Conservation (phyloP, 2,113 vertebrate genomes). For the Gavia stellata region DNA sequence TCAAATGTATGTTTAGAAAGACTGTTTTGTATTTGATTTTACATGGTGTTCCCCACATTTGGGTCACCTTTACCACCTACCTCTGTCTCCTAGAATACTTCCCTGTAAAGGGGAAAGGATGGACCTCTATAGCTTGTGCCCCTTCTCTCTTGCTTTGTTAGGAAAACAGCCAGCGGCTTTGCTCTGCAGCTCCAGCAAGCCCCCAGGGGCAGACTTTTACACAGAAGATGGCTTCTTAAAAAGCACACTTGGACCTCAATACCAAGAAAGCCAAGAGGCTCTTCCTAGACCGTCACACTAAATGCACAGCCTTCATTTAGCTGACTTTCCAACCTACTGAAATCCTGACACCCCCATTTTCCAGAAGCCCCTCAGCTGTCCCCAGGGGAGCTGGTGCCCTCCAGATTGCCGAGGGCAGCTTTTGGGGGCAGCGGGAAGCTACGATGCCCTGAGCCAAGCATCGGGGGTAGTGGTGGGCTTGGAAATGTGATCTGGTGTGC, state of each 20-base stretch:
- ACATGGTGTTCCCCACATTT: background rate
- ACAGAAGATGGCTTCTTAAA: background rate
- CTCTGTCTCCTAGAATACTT: background rate
- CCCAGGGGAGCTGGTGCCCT: background rate
- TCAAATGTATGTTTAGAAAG: background rate
- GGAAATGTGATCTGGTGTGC: background rate
- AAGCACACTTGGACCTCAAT: background rate
- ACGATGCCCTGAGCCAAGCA: background rate
- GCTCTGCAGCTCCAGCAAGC: background rate
- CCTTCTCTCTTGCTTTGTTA: background rate
- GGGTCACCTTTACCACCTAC: background rate
- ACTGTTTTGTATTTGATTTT: background rate
- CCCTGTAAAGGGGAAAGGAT: background rate
- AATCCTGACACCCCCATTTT: background rate
- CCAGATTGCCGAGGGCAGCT: background rate
- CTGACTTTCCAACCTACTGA: background rate
- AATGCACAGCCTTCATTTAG: background rate
- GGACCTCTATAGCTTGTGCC: background rate
- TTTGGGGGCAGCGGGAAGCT: background rate
- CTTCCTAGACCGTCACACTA: background rate
- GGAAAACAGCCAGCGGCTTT: background rate
- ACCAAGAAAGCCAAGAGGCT: background rate
- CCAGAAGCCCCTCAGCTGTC: background rate
- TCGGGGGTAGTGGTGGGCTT: background rate
- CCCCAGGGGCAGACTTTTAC: background rate